These are phyloP conservation scores for Trachymyrmex septentrionalis DNA, from an alignment of 1,140 invertebrate species.

Conservation along the genomic window DNA sequence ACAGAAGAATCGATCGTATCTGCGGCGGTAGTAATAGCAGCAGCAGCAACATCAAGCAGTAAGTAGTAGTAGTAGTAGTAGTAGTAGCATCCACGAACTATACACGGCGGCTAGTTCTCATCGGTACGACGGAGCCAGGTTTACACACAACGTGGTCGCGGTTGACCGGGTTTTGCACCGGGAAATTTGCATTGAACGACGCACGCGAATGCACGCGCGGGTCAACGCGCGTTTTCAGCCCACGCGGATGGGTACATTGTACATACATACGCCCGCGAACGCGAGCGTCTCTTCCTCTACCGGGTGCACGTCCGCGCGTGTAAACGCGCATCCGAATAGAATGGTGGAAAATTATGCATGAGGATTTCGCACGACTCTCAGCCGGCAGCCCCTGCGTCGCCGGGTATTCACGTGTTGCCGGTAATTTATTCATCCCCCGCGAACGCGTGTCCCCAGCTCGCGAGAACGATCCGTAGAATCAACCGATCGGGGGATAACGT, in stretches of 20 bases:
- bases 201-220: slow-evolving; percentile 62
- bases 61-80: background rate
- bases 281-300: slow-evolving; percentile 5
- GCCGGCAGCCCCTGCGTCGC: background rate
- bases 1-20: slow-evolving; percentile 65
- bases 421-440: slow-evolving; percentile 50
- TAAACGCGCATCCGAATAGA: slow-evolving; percentile 59
- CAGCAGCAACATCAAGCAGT: background rate
- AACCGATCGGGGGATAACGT: background rate
- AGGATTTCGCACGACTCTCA: slow-evolving; percentile 56
- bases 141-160: slow-evolving; percentile 68
- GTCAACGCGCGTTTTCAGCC: slow-evolving; percentile 66
- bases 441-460: background rate
- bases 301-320: slow-evolving; percentile 47
- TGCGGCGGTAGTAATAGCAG: background rate
- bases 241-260: background rate
- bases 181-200: slow-evolving; percentile 78
- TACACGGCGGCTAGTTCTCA: slow-evolving; percentile 7
- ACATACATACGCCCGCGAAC: slow-evolving; percentile 33
- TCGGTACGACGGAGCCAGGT: slow-evolving; percentile 30
- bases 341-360: slow-evolving; percentile 63
- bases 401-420: slow-evolving; percentile 51
- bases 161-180: slow-evolving; percentile 76
- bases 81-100: slow-evolving; percentile 4
- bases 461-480: slow-evolving; percentile 25